Base-by-base conservation (phyloP, 2,888 invertebrate genomes). In the Strigamia maritima region DNA sequence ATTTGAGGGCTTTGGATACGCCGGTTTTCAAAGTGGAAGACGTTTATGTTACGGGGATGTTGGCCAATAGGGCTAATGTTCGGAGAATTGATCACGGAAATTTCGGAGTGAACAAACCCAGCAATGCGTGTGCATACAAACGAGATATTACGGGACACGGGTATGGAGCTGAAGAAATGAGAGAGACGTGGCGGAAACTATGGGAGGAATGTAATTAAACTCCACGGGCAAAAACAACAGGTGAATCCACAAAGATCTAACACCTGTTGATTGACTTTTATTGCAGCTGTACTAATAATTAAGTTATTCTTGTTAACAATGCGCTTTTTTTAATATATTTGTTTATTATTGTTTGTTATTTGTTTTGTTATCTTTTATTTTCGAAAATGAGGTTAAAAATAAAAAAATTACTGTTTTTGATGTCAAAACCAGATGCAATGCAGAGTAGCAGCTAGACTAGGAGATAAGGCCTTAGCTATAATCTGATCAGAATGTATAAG, bases 41-140 rank as follows among this genome's bases (percentile, higher is more conserved):
- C 60, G 81, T 81, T 19, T 81, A 76, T 76, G 75, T 81, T 28
- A 81, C 81, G 2, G 81, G 81, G 14, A 80, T 81, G 31, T 87
- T 82, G 92, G 90, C 93, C 0, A 86, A 87, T 16, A 88, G 88
- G 8, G 89, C 91, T 0, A 86, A 87, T 0, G 83, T 93, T 0
- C 85, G 85, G 6, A 90, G 92, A 0, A 87, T 88, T 38, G 90
- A 92, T 86, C 90, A 91, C 86, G 87, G 90, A 0, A 88, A 90
- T 26, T 93, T 93, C 85, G 89, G 89, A 82, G 90, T 90, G 82
- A 83, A 85, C 75, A 86, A 86, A 83, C 86, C 86, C 83, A 88
- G 85, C 83, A 84, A 85, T 83, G 84, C 86, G 28, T 90, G 90
- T 82, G 60, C 77, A 19, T 81, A 80, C 31, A 44, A 49, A 26